Percentiles rank a stretch among this genome's conserved stretches.
Evolutionary conservation across 2,888 invertebrate genomes (phyloP).

Genomic region (Augochlorella aurata): DNA sequence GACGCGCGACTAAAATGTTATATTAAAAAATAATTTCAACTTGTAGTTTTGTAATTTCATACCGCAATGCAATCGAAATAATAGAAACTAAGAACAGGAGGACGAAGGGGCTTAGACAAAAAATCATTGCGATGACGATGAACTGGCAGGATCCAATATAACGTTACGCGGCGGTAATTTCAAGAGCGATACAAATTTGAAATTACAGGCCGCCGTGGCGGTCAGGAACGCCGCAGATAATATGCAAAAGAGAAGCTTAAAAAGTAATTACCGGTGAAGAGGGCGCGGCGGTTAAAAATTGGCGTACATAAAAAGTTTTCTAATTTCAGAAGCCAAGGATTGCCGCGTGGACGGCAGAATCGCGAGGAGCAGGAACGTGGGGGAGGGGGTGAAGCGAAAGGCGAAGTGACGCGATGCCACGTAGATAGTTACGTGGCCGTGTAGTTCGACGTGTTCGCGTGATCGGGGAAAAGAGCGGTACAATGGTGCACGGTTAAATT

Average conservation of each 20-base stretch:
- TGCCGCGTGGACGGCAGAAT: slow-evolving; percentile 47
- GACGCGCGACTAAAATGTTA: too few relatives aligned
- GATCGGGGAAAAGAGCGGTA: not conserved
- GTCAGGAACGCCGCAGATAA: slow-evolving; percentile 71
- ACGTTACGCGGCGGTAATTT: slow-evolving; percentile 51
- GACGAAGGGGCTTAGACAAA: not conserved
- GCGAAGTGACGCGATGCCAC: slow-evolving; percentile 15
- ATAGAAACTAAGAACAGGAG: not conserved
- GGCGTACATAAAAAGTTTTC: slow-evolving; percentile 81
- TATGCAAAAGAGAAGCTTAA: slow-evolving; percentile 80
- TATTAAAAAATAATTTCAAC: too few relatives aligned
- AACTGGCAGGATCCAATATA: slow-evolving; percentile 29
- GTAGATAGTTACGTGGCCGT: slow-evolving; percentile 62
- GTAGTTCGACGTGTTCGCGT: slow-evolving; percentile 24
- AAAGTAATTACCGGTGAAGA: slow-evolving; percentile 81
- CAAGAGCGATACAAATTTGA: slow-evolving; percentile 69
- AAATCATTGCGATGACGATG: slow-evolving; percentile 25
- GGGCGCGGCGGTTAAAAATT: slow-evolving; percentile 80
- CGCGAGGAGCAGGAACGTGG: slow-evolving; percentile 7
- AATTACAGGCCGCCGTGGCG: slow-evolving; percentile 59
- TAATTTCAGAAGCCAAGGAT: slow-evolving; percentile 78
- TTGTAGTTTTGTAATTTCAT: too few relatives aligned
- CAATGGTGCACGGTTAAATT: too few relatives aligned
- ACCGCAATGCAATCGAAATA: not conserved
- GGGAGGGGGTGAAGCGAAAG: slow-evolving; percentile 4